phyloP scores from a whole-genome alignment of 2,797 vertebrate species.

The Aeoliscus strigatus region DNA sequence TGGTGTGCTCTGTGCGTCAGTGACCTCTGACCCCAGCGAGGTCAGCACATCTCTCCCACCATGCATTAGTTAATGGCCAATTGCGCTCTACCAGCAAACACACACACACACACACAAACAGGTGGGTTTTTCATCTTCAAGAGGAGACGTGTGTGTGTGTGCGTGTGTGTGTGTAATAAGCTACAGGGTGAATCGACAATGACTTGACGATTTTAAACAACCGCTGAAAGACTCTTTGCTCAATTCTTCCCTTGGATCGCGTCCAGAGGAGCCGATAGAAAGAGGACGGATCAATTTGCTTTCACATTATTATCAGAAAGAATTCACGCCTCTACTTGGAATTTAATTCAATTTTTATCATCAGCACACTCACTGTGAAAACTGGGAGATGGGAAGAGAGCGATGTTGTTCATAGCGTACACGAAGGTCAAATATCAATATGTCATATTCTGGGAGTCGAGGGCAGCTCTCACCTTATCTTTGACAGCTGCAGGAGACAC shows the following conservation, averaged over 20 bases:
- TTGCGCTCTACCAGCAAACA: conserved; percentile 15
- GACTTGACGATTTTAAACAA: conserved; percentile 55
- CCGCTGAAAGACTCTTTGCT: no score
- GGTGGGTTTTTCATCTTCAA: no score
- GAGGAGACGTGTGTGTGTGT: conserved; percentile 1
- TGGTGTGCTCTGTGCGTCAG: conserved; percentile 44
- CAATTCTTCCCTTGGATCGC: conserved; percentile 37
- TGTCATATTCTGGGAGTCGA: no score
- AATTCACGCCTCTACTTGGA: no score
- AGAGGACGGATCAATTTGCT: conserved; percentile 48
- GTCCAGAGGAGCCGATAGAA: conserved; percentile 36
- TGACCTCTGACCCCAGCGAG: conserved; percentile 39
- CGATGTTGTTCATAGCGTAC: no score
- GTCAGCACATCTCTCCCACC: conserved; percentile 44
- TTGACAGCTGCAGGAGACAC: no score
- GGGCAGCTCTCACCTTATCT: no score
- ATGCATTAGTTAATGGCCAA: conserved; percentile 63
- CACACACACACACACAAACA: conserved; percentile 18
- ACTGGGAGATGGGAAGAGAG: no score
- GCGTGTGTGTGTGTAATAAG: conserved; percentile 23
- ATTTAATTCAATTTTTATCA: no score
- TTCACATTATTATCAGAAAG: no score
- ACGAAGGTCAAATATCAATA: no score
- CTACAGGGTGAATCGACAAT: conserved; percentile 45
- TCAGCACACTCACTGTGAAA: no score